Percentiles rank a stretch among this genome's conserved stretches.
Evolutionary conservation across 1,140 invertebrate genomes (phyloP).

Genomic region (Drosophila bifasciata): DNA sequence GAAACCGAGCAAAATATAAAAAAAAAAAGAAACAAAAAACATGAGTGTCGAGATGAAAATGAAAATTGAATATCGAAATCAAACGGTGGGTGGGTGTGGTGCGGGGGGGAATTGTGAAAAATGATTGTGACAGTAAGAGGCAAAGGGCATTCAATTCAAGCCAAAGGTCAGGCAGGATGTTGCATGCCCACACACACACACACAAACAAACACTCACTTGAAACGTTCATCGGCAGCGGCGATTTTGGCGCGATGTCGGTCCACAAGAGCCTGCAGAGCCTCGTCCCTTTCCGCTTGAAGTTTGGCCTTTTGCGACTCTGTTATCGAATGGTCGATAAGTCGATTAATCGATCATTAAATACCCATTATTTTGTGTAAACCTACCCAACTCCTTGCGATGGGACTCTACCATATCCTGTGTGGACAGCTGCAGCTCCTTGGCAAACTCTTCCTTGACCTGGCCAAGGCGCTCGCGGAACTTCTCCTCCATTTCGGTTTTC

Average conservation of each 20-base stretch:
- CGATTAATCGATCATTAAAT: background rate
- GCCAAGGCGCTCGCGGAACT: slow-evolving; percentile 74
- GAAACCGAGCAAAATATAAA: slow-evolving; percentile 11
- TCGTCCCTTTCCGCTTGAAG: slow-evolving; percentile 85
- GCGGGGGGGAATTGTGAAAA: background rate
- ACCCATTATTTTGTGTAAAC: background rate
- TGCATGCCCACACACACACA: slow-evolving; percentile 1
- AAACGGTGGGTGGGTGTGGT: slow-evolving; percentile 6
- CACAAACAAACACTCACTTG: slow-evolving; percentile 74
- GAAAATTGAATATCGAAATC: slow-evolving; percentile 27
- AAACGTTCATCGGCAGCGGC: slow-evolving; percentile 84
- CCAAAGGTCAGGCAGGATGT: background rate
- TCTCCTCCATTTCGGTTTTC: slow-evolving; percentile 81
- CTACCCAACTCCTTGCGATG: slow-evolving; percentile 87
- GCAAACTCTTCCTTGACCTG: slow-evolving; percentile 83
- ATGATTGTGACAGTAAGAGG: slow-evolving; percentile 11
- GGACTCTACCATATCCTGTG: slow-evolving; percentile 85
- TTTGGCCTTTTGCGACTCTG: slow-evolving; percentile 85
- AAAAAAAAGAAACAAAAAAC: too few species aligned
- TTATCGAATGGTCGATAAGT: background rate
- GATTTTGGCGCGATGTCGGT: slow-evolving; percentile 85
- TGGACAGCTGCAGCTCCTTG: slow-evolving; percentile 73
- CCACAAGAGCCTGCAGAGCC: slow-evolving; percentile 85
- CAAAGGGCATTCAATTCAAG: slow-evolving; percentile 17
- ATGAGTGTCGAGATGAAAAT: slow-evolving; percentile 20